Percentiles rank a stretch among this genome's conserved stretches.
These are phyloP conservation scores for Stenodera caucasica DNA, from an alignment of 2,888 invertebrate genomes.

Conservation along the genomic window DNA sequence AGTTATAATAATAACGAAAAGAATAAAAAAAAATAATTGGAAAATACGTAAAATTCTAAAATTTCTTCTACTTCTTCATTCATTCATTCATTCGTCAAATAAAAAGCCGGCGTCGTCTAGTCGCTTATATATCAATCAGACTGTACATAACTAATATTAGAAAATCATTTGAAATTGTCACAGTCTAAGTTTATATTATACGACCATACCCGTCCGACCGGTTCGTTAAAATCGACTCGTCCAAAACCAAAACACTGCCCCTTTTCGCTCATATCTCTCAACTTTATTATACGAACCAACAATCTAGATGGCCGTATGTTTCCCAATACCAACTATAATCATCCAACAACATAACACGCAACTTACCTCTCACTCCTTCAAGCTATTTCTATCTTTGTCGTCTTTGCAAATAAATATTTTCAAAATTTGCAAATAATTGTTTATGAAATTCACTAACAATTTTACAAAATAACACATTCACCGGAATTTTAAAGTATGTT, in stretches of 20 bases:
- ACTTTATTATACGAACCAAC: background rate
- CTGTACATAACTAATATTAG: slow-evolving; percentile 16
- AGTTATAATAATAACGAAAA: too few relatives aligned
- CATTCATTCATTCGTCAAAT: background rate
- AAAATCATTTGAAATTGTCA: slow-evolving; percentile 17
- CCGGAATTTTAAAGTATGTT: too few relatives aligned
- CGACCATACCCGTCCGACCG: slow-evolving; percentile 48
- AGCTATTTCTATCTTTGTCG: background rate
- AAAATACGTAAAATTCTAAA: too few relatives aligned
- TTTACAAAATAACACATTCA: too few relatives aligned
- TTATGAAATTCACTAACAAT: too few relatives aligned
- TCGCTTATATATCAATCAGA: slow-evolving; percentile 32
- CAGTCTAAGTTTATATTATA: slow-evolving; percentile 35
- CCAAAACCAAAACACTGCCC: slow-evolving; percentile 34
- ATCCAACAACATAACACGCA: background rate
- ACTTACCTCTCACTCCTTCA: background rate
- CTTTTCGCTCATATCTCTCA: slow-evolving; percentile 35
- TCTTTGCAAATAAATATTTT: background rate
- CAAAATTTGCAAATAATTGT: background rate
- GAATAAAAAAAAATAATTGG: too few relatives aligned
- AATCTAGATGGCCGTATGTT: slow-evolving; percentile 4
- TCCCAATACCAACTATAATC: slow-evolving; percentile 3
- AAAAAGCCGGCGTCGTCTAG: slow-evolving; percentile 42
- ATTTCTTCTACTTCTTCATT: background rate
- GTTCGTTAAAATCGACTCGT: slow-evolving; percentile 46